Percentiles rank a stretch among this genome's conserved stretches.
Conservation (phyloP, 2,797 vertebrate species). For the Mycteria americana region DNA sequence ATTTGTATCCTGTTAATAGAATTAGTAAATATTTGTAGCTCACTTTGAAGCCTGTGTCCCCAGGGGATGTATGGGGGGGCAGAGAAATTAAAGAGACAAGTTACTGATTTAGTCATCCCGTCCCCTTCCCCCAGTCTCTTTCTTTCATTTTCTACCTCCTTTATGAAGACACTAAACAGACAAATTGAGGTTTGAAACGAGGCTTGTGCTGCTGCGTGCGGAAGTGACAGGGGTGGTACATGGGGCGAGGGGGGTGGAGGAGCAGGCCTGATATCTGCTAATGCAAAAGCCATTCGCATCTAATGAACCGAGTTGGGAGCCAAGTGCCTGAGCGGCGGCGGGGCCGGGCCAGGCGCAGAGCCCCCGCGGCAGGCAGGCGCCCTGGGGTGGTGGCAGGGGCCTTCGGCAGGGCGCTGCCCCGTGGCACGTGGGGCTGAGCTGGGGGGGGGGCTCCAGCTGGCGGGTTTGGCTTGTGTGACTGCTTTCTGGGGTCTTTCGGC, state of each 20-base stretch:
- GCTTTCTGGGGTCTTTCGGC: background rate
- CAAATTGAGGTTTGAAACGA: constrained; percentile 63
- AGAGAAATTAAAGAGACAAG: constrained; percentile 71
- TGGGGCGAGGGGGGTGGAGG: background rate
- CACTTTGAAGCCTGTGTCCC: constrained; percentile 69
- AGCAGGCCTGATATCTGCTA: constrained; percentile 31
- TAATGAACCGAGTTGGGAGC: constrained; percentile 47
- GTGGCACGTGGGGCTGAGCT: background rate
- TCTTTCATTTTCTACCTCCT: constrained; percentile 60
- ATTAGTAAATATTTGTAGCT: constrained; percentile 83
- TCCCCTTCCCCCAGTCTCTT: constrained; percentile 53
- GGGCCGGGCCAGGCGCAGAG: background rate
- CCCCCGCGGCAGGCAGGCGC: background rate
- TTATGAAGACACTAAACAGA: constrained; percentile 77
- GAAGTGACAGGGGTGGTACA: constrained; percentile 58
- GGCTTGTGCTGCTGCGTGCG: constrained; percentile 60
- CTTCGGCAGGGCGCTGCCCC: background rate
- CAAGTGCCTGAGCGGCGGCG: background rate
- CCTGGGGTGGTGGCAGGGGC: background rate
- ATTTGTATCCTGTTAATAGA: constrained; percentile 77
- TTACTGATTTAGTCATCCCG: constrained; percentile 53
- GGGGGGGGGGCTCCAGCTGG: background rate
- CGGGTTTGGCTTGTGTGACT: rapidly evolving
- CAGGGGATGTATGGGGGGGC: constrained; percentile 29
- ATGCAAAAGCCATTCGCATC: constrained; percentile 56